phyloP scores from a whole-genome alignment of 2,797 vertebrate genomes.

The Acanthornis magna region DNA sequence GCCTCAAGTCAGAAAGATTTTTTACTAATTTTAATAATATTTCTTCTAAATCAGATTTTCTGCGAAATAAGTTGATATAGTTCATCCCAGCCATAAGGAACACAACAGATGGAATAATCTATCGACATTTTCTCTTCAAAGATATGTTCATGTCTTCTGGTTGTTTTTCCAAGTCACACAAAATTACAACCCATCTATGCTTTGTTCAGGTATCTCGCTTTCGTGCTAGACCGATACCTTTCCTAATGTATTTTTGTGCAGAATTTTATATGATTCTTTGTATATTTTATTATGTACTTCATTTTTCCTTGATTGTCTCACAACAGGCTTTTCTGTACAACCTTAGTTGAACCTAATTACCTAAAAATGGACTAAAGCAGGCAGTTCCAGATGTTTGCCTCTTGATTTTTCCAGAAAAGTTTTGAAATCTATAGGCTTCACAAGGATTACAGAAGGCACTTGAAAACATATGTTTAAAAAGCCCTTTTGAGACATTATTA shows the following conservation, averaged over 20 bases:
- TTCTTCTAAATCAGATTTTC: background rate
- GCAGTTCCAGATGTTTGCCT: background rate
- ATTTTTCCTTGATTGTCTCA: background rate
- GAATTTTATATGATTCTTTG: background rate
- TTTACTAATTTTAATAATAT: background rate
- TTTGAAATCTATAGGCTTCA: background rate
- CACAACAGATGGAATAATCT: background rate
- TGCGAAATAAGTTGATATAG: background rate
- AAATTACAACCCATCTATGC: background rate
- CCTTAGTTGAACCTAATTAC: background rate
- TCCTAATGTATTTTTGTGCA: background rate
- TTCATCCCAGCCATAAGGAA: background rate
- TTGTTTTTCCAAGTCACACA: background rate
- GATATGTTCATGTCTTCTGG: background rate
- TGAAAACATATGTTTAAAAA: background rate
- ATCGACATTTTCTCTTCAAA: background rate
- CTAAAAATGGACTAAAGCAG: background rate
- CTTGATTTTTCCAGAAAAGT: background rate
- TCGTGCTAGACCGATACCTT: background rate
- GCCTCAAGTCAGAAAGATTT: background rate
- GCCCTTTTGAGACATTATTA: background rate
- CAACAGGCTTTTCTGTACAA: background rate
- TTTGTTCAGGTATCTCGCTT: background rate
- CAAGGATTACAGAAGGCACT: background rate
- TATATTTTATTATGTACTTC: background rate